Evolutionary conservation across 2,888 invertebrate genomes (phyloP).

Genomic region (Matsumyia berberina): DNA sequence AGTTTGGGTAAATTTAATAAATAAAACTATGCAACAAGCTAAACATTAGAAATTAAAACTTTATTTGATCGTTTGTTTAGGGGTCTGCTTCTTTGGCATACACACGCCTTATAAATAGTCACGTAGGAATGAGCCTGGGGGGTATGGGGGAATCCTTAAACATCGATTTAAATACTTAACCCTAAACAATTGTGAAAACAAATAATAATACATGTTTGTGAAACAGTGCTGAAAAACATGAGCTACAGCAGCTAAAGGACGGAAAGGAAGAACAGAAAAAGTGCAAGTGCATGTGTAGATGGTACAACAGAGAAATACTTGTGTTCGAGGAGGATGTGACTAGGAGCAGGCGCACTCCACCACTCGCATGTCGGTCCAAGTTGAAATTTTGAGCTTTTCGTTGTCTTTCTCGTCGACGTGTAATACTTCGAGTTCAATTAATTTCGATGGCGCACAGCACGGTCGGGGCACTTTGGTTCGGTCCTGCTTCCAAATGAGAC

Average conservation of each 20-base stretch:
- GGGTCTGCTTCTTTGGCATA: slow-evolving; percentile 35
- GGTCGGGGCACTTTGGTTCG: slow-evolving; percentile 85
- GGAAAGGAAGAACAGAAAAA: slow-evolving; percentile 35
- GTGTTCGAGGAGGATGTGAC: too few species aligned
- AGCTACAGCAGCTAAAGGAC: slow-evolving; percentile 47
- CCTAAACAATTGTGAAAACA: neutral
- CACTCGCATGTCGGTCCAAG: slow-evolving; percentile 89
- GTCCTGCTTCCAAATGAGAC: slow-evolving; percentile 88
- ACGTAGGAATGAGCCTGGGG: slow-evolving; percentile 36
- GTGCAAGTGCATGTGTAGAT: slow-evolving; percentile 8
- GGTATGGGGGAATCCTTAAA: neutral
- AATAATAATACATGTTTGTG: neutral
- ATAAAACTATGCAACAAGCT: slow-evolving; percentile 15
- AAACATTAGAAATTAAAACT: slow-evolving; percentile 1
- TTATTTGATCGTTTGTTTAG: neutral
- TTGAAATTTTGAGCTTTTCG: slow-evolving; percentile 87
- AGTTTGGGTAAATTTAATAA: slow-evolving; percentile 8
- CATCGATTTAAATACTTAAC: neutral
- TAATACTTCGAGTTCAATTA: slow-evolving; percentile 87
- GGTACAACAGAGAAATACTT: slow-evolving; percentile 10
- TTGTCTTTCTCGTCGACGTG: slow-evolving; percentile 88
- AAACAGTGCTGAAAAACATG: neutral
- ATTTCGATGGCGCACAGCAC: slow-evolving; percentile 89
- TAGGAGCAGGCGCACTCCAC: slow-evolving; percentile 90
- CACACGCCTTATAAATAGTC: slow-evolving; percentile 16